A percentile compares a stretch with the other conserved stretches of the same genome.
phyloP scores from a whole-genome alignment of 2,797 vertebrate genomes.

The Eulemur rubriventer region DNA sequence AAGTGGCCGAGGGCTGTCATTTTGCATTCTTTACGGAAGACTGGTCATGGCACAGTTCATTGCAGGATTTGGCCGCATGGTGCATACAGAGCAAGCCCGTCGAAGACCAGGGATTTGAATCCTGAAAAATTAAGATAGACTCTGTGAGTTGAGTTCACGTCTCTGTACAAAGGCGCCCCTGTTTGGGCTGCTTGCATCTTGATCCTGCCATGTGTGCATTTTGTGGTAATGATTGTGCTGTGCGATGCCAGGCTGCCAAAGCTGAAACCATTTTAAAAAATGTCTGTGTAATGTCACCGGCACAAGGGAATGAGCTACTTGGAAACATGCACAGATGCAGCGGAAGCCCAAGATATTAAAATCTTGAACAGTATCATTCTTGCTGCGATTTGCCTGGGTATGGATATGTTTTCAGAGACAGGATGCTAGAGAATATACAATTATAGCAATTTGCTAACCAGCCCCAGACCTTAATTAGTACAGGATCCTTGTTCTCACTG shows the following conservation, averaged over 20 bases:
- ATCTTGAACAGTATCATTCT: conserved; percentile 52
- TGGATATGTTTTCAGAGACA: conserved; percentile 59
- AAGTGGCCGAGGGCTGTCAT: background rate
- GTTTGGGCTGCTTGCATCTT: background rate
- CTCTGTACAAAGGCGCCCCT: background rate
- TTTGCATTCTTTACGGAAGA: conserved; percentile 12
- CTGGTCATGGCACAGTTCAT: background rate
- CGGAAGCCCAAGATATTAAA: conserved; percentile 66
- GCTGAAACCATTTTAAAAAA: conserved; percentile 44
- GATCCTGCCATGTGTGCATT: background rate
- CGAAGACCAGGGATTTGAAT: background rate
- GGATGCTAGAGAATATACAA: conserved; percentile 62
- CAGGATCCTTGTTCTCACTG: conserved; percentile 48
- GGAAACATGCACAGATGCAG: conserved; percentile 67
- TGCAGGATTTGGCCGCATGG: background rate
- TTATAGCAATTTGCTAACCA: conserved; percentile 68
- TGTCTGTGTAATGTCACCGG: conserved; percentile 57
- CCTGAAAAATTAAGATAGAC: background rate
- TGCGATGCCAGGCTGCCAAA: conserved; percentile 21
- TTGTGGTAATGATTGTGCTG: background rate
- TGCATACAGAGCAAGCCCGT: background rate
- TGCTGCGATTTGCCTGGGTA: conserved; percentile 20
- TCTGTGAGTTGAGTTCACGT: background rate
- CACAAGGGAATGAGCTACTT: conserved; percentile 12
- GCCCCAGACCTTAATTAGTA: conserved; percentile 68